phyloP scores from a whole-genome alignment of 2,797 vertebrate genomes.

The Naso thynnoides region DNA sequence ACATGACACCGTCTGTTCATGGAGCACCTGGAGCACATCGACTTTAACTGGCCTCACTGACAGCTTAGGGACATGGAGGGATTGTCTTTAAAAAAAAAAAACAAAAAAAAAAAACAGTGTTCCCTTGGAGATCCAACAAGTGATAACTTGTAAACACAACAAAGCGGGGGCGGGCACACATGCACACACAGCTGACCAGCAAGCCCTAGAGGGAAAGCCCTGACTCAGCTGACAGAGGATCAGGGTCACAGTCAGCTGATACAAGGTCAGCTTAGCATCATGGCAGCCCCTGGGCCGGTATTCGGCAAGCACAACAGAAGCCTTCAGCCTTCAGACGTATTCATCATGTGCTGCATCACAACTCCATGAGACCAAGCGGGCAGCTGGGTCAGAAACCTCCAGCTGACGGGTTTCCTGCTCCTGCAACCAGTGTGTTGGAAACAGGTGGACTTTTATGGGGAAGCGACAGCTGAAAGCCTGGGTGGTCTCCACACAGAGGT shows the following conservation, averaged over 20 bases:
- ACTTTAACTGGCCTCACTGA: slow-evolving; percentile 31
- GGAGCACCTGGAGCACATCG: slow-evolving; percentile 47
- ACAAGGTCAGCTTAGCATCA: slow-evolving; percentile 75
- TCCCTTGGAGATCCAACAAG: slow-evolving; percentile 5
- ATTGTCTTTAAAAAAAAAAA: not conserved
- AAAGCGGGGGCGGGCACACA: slow-evolving; percentile 33
- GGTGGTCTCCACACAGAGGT: slow-evolving; percentile 36
- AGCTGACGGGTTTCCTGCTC: slow-evolving; percentile 7
- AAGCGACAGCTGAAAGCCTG: slow-evolving; percentile 43
- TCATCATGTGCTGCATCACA: slow-evolving; percentile 45
- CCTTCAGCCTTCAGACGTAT: slow-evolving; percentile 35
- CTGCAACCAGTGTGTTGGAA: not conserved
- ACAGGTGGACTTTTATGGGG: slow-evolving; percentile 52
- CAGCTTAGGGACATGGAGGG: not conserved
- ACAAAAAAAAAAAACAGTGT: not conserved
- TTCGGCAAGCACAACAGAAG: slow-evolving; percentile 44
- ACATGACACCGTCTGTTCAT: slow-evolving; percentile 41
- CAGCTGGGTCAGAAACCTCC: not conserved
- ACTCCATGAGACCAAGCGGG: slow-evolving; percentile 21
- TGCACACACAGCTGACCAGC: slow-evolving; percentile 51
- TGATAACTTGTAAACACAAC: slow-evolving; percentile 47
- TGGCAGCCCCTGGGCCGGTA: slow-evolving; percentile 46
- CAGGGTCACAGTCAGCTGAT: slow-evolving; percentile 78
- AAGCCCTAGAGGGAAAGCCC: slow-evolving; percentile 65
- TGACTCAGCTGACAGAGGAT: slow-evolving; percentile 81